These are phyloP conservation scores for Lingula anatina DNA, from an alignment of 2,888 invertebrate genomes.

Conservation along the genomic window DNA sequence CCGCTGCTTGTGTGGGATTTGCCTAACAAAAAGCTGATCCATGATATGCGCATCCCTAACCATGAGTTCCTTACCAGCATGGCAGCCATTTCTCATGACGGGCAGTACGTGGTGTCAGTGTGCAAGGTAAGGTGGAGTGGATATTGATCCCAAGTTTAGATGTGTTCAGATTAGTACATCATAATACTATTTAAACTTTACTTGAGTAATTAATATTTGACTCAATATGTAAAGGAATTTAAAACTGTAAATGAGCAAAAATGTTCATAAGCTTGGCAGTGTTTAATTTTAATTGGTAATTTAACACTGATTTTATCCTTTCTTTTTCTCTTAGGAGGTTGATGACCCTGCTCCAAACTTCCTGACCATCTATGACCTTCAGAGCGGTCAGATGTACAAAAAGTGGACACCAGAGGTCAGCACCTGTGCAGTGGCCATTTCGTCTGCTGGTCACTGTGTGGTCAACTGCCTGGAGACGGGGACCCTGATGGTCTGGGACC, in stretches of 20 bases:
- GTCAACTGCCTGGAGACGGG: conserved; percentile 79
- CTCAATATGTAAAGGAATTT: too few relatives aligned
- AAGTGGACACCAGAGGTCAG: conserved; percentile 85
- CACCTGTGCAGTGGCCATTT: conserved; percentile 79
- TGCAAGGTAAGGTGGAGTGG: conserved; percentile 57
- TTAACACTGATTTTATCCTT: too few relatives aligned
- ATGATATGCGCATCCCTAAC: conserved; percentile 81
- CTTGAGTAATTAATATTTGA: conserved; percentile 36
- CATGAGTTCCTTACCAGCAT: conserved; percentile 82
- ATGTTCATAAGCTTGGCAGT: too few relatives aligned
- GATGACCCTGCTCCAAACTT: conserved; percentile 61
- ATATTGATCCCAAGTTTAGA: too few relatives aligned
- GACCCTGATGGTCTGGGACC: conserved; percentile 78
- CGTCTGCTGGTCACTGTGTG: conserved; percentile 76
- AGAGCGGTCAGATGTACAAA: conserved; percentile 84
- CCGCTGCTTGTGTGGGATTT: conserved; percentile 85
- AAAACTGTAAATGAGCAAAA: too few relatives aligned
- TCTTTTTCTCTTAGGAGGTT: conserved; percentile 23
- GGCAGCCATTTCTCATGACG: conserved; percentile 81
- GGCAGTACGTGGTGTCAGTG: conserved; percentile 59
- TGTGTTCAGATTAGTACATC: too few relatives aligned
- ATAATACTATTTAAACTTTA: conserved; percentile 7
- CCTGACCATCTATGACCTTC: conserved; percentile 84
- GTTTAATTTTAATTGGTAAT: too few relatives aligned
- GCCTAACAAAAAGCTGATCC: conserved; percentile 74